A percentile compares a stretch with the other conserved stretches of the same genome.
Conservation (phyloP, 2,113 vertebrate species). For the Lagenorhynchus albirostris region DNA sequence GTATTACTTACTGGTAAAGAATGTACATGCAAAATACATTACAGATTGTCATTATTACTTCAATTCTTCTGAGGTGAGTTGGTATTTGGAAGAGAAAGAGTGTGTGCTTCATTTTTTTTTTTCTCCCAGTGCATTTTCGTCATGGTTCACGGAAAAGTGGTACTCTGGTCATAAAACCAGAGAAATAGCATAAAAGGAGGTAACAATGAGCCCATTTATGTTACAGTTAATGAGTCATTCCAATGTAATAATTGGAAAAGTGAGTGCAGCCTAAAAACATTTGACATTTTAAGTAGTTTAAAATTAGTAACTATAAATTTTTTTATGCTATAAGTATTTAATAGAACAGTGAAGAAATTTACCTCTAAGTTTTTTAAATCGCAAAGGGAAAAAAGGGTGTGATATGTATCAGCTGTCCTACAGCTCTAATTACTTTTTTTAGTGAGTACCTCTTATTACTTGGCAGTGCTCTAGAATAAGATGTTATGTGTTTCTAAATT, state of each 20-base stretch:
- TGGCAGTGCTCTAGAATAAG: constrained; percentile 56
- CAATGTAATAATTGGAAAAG: constrained; percentile 75
- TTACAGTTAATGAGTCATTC: constrained; percentile 74
- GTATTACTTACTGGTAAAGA: not conserved
- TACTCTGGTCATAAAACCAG: constrained; percentile 51
- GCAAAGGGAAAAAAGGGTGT: constrained; percentile 54
- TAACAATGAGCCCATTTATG: constrained; percentile 65
- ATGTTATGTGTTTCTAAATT: constrained; percentile 38
- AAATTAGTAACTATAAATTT: constrained; percentile 74
- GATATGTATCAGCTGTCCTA: constrained; percentile 57
- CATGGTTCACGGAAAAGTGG: constrained; percentile 42
- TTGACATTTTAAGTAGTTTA: constrained; percentile 76
- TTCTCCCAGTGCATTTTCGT: constrained; percentile 10
- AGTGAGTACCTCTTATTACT: constrained; percentile 68
- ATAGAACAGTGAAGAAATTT: constrained; percentile 59
- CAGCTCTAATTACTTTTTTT: constrained; percentile 69
- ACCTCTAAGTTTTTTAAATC: constrained; percentile 69
- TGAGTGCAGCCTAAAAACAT: constrained; percentile 74
- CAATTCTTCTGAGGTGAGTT: not conserved
- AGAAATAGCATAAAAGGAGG: constrained; percentile 34
- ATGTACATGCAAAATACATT: not conserved
- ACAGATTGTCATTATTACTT: not conserved
- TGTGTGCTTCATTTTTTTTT: not conserved
- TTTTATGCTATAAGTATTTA: constrained; percentile 70
- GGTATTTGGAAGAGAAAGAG: constrained; percentile 27